These are phyloP conservation scores for Nephrotoma flavescens DNA, from an alignment of 2,888 invertebrate genomes.

Conservation along the genomic window DNA sequence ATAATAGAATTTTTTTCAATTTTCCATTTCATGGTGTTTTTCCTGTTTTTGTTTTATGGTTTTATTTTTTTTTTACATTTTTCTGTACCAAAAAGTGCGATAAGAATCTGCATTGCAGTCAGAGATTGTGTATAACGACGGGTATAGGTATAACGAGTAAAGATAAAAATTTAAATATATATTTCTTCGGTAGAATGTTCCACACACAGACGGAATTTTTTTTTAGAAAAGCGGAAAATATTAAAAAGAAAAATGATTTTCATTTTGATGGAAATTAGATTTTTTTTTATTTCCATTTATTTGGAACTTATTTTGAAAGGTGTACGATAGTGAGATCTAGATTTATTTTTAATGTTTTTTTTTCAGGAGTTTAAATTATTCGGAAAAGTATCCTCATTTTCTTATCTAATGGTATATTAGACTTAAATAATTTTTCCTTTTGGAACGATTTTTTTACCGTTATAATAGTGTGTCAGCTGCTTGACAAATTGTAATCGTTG, in stretches of 20 bases:
- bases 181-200: not conserved
- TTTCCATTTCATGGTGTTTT: not conserved
- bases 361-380: not conserved
- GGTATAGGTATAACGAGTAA: not conserved
- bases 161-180: not conserved
- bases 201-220: not conserved
- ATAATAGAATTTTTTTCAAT: not conserved
- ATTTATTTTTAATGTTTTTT: not conserved
- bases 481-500: not conserved
- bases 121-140: not conserved
- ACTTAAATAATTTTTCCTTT: not conserved
- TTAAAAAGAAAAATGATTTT: not conserved
- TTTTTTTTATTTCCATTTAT: not conserved
- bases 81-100: not conserved
- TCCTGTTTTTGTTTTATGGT: not conserved
- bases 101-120: not conserved
- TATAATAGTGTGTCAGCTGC: not conserved
- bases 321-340: not conserved
- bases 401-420: not conserved
- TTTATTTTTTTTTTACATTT: too few species aligned
- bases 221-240: not conserved
- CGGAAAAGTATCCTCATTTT: not conserved
- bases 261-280: not conserved
- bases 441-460: not conserved
- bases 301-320: not conserved